Percentiles rank a stretch among this genome's conserved stretches.
Evolutionary conservation across 2,888 invertebrate genomes (phyloP).

Genomic region (Drosophila diplacantha): DNA sequence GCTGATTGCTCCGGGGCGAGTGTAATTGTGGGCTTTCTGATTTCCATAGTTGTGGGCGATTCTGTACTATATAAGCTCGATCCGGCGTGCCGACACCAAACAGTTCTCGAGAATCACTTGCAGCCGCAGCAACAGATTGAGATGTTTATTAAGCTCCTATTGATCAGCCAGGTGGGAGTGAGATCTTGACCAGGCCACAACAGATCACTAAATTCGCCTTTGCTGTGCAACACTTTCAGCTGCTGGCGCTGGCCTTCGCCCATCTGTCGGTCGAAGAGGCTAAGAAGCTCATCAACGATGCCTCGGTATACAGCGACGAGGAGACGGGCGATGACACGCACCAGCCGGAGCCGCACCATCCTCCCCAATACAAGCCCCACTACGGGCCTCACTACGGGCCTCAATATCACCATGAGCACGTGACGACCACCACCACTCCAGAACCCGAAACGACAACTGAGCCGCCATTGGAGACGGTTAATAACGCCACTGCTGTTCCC

Average conservation of each 20-base stretch:
- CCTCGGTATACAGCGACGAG: conserved; percentile 23
- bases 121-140: conserved; percentile 1
- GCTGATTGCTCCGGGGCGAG: conserved; percentile 33
- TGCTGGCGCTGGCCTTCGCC: conserved; percentile 40
- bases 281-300: conserved; percentile 20
- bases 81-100: conserved; percentile 12
- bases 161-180: conserved; percentile 52
- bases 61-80: conserved; percentile 49
- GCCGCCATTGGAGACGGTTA: conserved; percentile 23
- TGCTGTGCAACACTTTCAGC: conserved; percentile 17
- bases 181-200: not conserved
- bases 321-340: conserved; percentile 35
- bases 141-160: conserved; percentile 50
- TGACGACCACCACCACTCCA: conserved; percentile 21
- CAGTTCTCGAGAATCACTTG: conserved; percentile 37
- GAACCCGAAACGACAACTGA: conserved; percentile 35
- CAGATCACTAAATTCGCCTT: not conserved
- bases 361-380: conserved; percentile 1
- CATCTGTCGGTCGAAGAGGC: conserved; percentile 9
- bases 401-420: not conserved
- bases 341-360: conserved; percentile 2
- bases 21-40: conserved; percentile 42
- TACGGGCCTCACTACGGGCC: not conserved
- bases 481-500: conserved; percentile 32
- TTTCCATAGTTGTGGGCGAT: conserved; percentile 41